phyloP scores from a whole-genome alignment of 2,113 vertebrate genomes.

The Australoheros scitulus region DNA sequence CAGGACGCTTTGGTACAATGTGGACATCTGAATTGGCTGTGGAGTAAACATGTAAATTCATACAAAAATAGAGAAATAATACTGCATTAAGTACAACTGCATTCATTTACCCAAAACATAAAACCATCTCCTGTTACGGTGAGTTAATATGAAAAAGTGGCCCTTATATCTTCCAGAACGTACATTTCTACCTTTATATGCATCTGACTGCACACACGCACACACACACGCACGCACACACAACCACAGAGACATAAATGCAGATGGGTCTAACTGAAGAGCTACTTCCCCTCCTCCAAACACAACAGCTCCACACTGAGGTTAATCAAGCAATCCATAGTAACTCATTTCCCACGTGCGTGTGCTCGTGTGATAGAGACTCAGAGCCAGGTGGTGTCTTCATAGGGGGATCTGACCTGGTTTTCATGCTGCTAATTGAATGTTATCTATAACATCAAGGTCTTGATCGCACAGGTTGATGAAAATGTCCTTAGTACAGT shows the following conservation, averaged over 20 bases:
- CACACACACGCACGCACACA: too few species aligned
- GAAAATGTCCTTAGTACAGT: background rate
- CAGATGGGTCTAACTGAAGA: background rate
- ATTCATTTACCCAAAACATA: background rate
- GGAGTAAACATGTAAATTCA: background rate
- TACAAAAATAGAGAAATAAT: background rate
- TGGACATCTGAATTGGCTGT: background rate
- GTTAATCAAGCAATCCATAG: background rate
- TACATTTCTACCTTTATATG: background rate
- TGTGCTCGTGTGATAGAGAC: conserved; percentile 18
- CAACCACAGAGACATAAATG: background rate
- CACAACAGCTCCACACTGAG: background rate
- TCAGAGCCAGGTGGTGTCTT: conserved; percentile 61
- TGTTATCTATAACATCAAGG: conserved; percentile 42
- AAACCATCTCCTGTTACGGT: background rate
- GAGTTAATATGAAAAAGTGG: too few species aligned
- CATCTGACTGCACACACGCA: background rate
- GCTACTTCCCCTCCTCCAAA: background rate
- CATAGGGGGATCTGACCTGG: conserved; percentile 56
- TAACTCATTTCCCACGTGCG: background rate
- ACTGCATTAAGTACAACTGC: background rate
- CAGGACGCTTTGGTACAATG: background rate
- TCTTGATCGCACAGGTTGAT: conserved; percentile 6
- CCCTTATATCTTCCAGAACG: too few species aligned
- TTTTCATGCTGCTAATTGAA: conserved; percentile 55